phyloP scores from a whole-genome alignment of 2,888 invertebrate species.

The Kryphioiulus occultus region DNA sequence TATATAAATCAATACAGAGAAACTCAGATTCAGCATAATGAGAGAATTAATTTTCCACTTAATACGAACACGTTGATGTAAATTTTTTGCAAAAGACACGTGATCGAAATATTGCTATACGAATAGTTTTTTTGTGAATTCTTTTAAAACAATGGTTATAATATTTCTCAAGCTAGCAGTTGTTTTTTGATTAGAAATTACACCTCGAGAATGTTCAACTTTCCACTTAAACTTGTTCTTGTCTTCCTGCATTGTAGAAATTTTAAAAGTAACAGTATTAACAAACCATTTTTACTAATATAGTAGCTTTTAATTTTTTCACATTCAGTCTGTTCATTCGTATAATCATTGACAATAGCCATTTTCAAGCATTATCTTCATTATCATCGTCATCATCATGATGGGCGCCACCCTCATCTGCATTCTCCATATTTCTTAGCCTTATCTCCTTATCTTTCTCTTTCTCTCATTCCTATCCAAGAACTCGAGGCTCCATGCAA shows the following conservation, averaged over 20 bases:
- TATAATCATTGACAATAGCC: neutral
- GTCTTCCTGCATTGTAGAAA: neutral
- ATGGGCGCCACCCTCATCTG: neutral
- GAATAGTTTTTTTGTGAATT: no score
- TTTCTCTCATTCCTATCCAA: neutral
- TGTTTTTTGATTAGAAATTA: no score
- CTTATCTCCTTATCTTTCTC: neutral
- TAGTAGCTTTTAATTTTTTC: neutral
- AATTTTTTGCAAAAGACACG: no score
- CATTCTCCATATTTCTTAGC: neutral
- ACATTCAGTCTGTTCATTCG: neutral
- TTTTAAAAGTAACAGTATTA: neutral
- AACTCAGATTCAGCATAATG: no score
- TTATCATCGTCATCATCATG: neutral
- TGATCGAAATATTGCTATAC: no score
- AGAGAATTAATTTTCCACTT: no score
- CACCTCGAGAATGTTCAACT: neutral
- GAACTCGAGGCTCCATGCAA: neutral
- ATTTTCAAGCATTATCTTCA: neutral
- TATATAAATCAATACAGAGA: no score
- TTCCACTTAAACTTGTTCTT: neutral
- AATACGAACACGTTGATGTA: no score
- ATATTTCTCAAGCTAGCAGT: no score
- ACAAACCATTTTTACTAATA: neutral
- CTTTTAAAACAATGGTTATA: no score